phyloP scores from a whole-genome alignment of 2,113 vertebrate genomes.

The Aegotheles bennettii region DNA sequence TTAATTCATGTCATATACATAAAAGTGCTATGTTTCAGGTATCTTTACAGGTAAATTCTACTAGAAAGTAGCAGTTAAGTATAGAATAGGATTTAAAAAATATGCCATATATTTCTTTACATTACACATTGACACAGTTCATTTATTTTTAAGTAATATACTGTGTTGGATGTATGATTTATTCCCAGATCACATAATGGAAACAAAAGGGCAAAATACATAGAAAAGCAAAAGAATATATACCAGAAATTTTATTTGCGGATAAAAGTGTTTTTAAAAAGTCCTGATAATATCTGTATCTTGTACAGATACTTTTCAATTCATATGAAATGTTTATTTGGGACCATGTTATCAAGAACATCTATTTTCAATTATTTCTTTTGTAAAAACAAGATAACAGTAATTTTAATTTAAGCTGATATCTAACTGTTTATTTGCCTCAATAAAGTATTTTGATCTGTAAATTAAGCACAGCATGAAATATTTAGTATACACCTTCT shows the following conservation, averaged over 20 bases:
- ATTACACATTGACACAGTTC: not conserved
- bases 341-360: not conserved
- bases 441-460: conserved; percentile 49
- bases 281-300: not conserved
- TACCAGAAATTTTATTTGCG: not conserved
- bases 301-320: not conserved
- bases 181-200: not conserved
- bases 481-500: not conserved
- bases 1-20: not conserved
- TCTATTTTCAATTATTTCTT: not conserved
- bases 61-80: not conserved
- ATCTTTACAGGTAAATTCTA: not conserved
- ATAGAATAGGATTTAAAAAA: not conserved
- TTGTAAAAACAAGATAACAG: conserved; percentile 11
- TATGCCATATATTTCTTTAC: not conserved
- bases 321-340: not conserved
- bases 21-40: not conserved
- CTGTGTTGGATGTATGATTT: not conserved
- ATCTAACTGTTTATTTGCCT: conserved; percentile 43
- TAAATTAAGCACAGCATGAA: conserved; percentile 47
- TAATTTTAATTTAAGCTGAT: conserved; percentile 58
- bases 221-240: not conserved
- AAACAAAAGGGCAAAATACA: not conserved
- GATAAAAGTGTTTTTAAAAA: not conserved
- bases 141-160: not conserved